Evolutionary conservation across 1,140 invertebrate genomes (phyloP).

Genomic region (Papilio polytes): DNA sequence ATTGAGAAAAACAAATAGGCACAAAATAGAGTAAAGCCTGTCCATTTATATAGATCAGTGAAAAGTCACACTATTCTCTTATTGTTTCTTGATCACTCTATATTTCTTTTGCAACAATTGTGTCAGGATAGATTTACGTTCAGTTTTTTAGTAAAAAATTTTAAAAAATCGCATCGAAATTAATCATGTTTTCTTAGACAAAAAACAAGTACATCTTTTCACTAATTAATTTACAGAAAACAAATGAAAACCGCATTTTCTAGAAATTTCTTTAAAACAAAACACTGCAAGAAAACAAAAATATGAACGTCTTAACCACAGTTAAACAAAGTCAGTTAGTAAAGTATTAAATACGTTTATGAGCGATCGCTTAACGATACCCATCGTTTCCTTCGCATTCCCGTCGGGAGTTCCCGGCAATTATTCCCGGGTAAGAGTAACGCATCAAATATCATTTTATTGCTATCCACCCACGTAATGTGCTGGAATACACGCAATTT

Average conservation of each 20-base stretch:
- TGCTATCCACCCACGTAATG: slow-evolving; percentile 43
- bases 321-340: not conserved
- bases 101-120: not conserved
- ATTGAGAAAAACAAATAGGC: too few relatives aligned
- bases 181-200: too few relatives aligned
- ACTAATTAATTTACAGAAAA: too few relatives aligned
- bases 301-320: not conserved
- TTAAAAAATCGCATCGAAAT: too few relatives aligned
- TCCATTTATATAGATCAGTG: too few relatives aligned
- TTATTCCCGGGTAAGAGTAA: slow-evolving; percentile 43
- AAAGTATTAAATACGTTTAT: not conserved
- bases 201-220: too few relatives aligned
- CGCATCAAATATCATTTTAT: slow-evolving; percentile 47
- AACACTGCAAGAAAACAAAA: not conserved
- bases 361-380: not conserved
- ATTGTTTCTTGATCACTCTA: not conserved
- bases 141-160: too few relatives aligned
- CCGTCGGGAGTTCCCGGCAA: slow-evolving; percentile 39
- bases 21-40: not conserved
- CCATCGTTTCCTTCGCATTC: slow-evolving; percentile 4
- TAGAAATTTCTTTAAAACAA: not conserved
- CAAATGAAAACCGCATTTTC: too few relatives aligned
- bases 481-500: slow-evolving; percentile 43
- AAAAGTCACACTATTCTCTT: not conserved
- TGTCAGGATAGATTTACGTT: not conserved